A percentile compares a stretch with the other conserved stretches of the same genome.
These are phyloP conservation scores for Perizoma affinitatum DNA, from an alignment of 2,888 invertebrate genomes.

Conservation along the genomic window DNA sequence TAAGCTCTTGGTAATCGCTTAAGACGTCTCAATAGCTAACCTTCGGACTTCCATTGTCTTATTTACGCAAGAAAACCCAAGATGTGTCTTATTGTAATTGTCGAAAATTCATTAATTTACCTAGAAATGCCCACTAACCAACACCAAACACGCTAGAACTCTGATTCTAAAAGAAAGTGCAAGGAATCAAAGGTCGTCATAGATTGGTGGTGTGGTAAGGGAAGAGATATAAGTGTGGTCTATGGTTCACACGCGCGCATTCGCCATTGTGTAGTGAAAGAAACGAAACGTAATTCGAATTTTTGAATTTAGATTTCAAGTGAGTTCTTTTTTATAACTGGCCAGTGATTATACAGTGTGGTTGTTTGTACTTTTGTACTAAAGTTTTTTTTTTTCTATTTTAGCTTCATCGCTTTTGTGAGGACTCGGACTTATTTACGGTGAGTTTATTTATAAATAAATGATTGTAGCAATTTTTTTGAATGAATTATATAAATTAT, in stretches of 20 bases:
- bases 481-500: no score
- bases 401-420: slow-evolving; percentile 45
- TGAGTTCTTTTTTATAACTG: slow-evolving; percentile 36
- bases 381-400: slow-evolving; percentile 33
- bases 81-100: slow-evolving; percentile 60
- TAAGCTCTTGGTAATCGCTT: slow-evolving; percentile 32
- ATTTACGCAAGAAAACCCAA: slow-evolving; percentile 50
- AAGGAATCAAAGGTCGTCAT: slow-evolving; percentile 40
- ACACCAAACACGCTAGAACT: slow-evolving; percentile 26
- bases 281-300: slow-evolving; percentile 44
- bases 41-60: slow-evolving; percentile 58
- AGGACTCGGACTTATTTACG: slow-evolving; percentile 43
- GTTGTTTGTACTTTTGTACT: slow-evolving; percentile 34
- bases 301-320: slow-evolving; percentile 46
- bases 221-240: slow-evolving; percentile 66
- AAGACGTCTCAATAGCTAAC: slow-evolving; percentile 56
- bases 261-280: slow-evolving; percentile 50
- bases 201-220: slow-evolving; percentile 51
- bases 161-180: slow-evolving; percentile 14
- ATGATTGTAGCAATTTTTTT: no score
- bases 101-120: slow-evolving; percentile 68
- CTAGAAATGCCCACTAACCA: slow-evolving; percentile 48
- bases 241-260: slow-evolving; percentile 65
- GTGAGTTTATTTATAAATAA: slow-evolving; percentile 41
- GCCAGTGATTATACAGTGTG: slow-evolving; percentile 46